Evolutionary conservation across 1,140 invertebrate genomes (phyloP), one percentile per base, ranked within the genome.

Genomic region (Drosophila nannoptera): DNA sequence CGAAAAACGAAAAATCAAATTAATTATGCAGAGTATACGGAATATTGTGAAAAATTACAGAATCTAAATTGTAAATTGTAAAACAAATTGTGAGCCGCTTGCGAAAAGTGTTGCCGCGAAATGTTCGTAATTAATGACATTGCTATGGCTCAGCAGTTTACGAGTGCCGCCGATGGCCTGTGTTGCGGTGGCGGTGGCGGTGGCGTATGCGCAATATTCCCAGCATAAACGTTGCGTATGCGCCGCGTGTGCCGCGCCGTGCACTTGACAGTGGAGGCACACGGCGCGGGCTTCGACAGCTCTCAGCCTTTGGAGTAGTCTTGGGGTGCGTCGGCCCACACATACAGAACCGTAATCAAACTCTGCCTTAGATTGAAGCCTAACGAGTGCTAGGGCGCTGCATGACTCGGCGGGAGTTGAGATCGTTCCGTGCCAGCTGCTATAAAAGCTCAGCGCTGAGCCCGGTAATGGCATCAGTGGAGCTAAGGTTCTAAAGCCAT

Each of bases 131-230:
- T 83, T 83, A 83, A 83, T 83, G 78, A 78, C 67, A 52, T 29
- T 48, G 73, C 72, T 70, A 78, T 83, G 78, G 80, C 78, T 83
- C 78, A 83, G 78, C 78, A 75, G 61, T 83, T 82, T 75, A 48
- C 68, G 58, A 80, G 76, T 78, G 76, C 46, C 43, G 38, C 31
- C 49, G 12, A 12, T 14, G 48, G 36, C 14, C n/a, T 48, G 7
- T 55, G 12, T n/a, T 49, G 22, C 48, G 35, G 69, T 71, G 80
- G 80, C 80, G 75, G 12, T n/a, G 31, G 22, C 48, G 35, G 69
- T 71, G 80, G 80, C 80, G 75, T 78, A 83, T 84, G 29, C 78
- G 75, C 72, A 59, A 78, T 84, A 49, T 78, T 73, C 68, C 48
- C 72, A 71, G 42, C 69, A 71, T 71, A 67, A 83, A 55, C 32